phyloP scores from a whole-genome alignment of 2,113 vertebrate genomes.

The Phylloscopus whistleri region DNA sequence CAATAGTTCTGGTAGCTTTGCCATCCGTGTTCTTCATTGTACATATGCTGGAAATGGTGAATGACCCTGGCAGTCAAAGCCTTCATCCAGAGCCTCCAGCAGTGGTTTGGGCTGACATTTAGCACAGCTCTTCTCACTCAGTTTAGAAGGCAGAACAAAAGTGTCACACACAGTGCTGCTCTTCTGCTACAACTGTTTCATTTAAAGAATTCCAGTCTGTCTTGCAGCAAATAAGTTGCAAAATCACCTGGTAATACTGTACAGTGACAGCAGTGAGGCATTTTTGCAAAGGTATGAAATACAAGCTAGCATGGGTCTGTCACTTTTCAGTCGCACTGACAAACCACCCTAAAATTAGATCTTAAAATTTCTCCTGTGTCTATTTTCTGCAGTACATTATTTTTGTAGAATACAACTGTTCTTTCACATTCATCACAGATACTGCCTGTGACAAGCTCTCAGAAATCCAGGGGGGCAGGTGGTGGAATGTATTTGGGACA shows the following conservation, averaged over 20 bases:
- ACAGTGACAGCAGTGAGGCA: not conserved
- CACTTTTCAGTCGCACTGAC: rapidly evolving
- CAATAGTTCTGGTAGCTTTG: not conserved
- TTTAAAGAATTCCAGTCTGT: not conserved
- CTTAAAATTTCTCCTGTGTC: not conserved
- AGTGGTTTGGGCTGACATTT: not conserved
- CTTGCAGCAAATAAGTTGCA: not conserved
- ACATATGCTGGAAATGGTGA: not conserved
- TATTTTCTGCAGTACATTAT: not conserved
- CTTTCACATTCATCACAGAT: not conserved
- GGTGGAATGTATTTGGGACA: not conserved
- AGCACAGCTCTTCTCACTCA: not conserved
- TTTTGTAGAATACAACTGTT: not conserved
- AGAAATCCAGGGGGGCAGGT: rapidly evolving
- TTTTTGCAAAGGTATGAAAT: not conserved
- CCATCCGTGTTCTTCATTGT: not conserved
- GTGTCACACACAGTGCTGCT: not conserved
- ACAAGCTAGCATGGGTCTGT: rapidly evolving
- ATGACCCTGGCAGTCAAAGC: not conserved
- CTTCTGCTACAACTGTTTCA: not conserved
- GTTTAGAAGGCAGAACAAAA: not conserved
- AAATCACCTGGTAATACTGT: not conserved
- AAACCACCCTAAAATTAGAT: not conserved
- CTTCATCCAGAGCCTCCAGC: not conserved
- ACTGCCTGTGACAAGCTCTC: not conserved